A percentile compares a stretch with the other conserved stretches of the same genome.
phyloP scores from a whole-genome alignment of 2,888 invertebrate genomes.

The Acleris sparsana region DNA sequence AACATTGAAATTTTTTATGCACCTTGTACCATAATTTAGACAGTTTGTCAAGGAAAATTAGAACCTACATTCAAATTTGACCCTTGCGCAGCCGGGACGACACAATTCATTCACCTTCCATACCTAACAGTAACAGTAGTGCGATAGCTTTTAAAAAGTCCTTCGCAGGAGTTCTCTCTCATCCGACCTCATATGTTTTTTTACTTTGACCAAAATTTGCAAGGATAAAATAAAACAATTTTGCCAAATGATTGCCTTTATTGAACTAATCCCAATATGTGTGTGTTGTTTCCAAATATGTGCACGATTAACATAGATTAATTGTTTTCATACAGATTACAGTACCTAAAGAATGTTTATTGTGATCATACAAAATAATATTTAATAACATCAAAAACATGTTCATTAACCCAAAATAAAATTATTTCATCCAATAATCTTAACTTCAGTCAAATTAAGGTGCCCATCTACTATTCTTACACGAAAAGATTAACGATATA shows the following conservation, averaged over 20 bases:
- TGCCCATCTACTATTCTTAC: slow-evolving; percentile 25
- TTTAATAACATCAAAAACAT: not conserved
- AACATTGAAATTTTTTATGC: too few species aligned
- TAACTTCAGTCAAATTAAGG: slow-evolving; percentile 29
- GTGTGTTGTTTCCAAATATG: slow-evolving; percentile 4
- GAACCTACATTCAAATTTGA: too few species aligned
- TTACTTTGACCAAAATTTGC: too few species aligned
- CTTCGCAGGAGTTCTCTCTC: too few species aligned
- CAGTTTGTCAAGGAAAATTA: too few species aligned
- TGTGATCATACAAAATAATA: not conserved
- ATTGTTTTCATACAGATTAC: not conserved
- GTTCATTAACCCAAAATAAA: not conserved
- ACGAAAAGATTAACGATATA: not conserved
- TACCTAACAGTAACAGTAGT: too few species aligned
- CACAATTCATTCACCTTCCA: too few species aligned
- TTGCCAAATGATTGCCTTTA: slow-evolving; percentile 24
- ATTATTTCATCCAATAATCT: not conserved
- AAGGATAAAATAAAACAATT: not conserved
- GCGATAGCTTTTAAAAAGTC: too few species aligned
- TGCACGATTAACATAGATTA: slow-evolving; percentile 1
- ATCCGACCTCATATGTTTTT: too few species aligned
- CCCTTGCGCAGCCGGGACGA: too few species aligned
- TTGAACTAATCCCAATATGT: slow-evolving; percentile 15
- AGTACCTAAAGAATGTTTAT: not conserved
- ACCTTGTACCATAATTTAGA: too few species aligned